Evolutionary conservation across 2,113 vertebrate genomes (phyloP).

Genomic region (Merops nubicus): DNA sequence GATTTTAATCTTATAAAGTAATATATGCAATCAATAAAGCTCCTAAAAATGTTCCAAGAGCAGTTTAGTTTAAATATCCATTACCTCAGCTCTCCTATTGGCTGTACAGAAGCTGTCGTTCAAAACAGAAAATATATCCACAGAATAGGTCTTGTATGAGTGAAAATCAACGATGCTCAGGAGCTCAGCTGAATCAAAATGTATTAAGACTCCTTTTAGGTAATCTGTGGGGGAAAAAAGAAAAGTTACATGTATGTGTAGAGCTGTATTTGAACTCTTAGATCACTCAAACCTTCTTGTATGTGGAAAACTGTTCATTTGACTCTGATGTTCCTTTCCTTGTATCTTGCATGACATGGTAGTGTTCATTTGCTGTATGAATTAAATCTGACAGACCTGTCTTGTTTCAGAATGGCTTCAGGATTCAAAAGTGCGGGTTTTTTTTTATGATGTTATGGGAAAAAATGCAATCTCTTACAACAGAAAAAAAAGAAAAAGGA

Average conservation of each 20-base stretch:
- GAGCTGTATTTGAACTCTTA: not conserved
- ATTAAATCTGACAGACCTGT: not conserved
- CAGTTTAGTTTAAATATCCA: not conserved
- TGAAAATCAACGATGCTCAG: not conserved
- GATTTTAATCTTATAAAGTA: not conserved
- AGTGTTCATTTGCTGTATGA: not conserved
- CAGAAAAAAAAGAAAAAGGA: not conserved
- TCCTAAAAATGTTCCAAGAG: not conserved
- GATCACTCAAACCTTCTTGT: not conserved
- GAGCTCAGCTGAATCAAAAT: not conserved
- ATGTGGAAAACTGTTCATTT: not conserved
- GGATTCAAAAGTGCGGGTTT: not conserved
- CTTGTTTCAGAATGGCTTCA: not conserved
- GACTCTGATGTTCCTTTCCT: not conserved
- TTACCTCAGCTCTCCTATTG: constrained; percentile 54
- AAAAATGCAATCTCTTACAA: not conserved
- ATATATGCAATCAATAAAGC: not conserved
- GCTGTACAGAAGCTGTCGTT: not conserved
- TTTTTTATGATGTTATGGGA: not conserved
- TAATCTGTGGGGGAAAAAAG: constrained; percentile 11
- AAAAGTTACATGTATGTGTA: not conserved
- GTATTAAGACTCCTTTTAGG: not conserved
- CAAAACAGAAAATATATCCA: not conserved
- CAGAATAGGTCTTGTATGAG: constrained; percentile 19
- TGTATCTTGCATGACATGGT: not conserved